Base-by-base conservation (phyloP, 2,888 invertebrate genomes). In the Phaedon cochleariae region DNA sequence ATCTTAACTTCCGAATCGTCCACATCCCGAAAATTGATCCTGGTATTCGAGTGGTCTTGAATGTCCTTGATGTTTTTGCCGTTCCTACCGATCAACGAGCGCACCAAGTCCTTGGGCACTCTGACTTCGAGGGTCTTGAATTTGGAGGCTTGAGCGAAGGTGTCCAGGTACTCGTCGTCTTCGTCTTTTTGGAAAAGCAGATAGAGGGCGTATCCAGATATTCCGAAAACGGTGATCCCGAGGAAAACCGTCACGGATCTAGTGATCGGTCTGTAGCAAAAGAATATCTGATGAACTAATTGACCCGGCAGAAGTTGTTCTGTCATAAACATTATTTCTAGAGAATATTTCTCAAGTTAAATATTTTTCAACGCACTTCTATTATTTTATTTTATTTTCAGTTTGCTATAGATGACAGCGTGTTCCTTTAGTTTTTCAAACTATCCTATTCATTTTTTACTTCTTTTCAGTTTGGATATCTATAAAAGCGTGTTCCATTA, bases 61-160 rank as follows among this genome's bases (percentile, higher is more conserved):
- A 96, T 89, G 63, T 88, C 86, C 81, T 91, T 92, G 54, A 96
- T 89, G 76, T 89, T 90, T n/a, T 86, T 84, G 5, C 96, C 95
- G 74, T 88, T 89, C 72, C 92, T 87, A 37, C 96, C 93, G 75
- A 92, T 90, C 62, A 93, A 82, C 59, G 87, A 85, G 6, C 90
- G 87, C 17, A 91, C 87, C 75, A 88, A 85, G 61, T 88, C 87
- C 74, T 88, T 89, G 0, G 89, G 86, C 20, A 93, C 85, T 69
- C 84, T 81, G 2, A 90, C 80, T 81, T 91, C 89, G 54, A 88
- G 81, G 15, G 84, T 82, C 74, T 87, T 85, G 54, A 83, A 83
- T 72, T 85, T 79, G 5, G 80, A 74, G 7, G 73, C 74, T 65
- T 74, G 72, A n/a, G 77, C 71, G 70, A 75, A 64, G 2, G 72